phyloP scores from a whole-genome alignment of 2,113 vertebrate genomes.

The Turdus rufiventris region DNA sequence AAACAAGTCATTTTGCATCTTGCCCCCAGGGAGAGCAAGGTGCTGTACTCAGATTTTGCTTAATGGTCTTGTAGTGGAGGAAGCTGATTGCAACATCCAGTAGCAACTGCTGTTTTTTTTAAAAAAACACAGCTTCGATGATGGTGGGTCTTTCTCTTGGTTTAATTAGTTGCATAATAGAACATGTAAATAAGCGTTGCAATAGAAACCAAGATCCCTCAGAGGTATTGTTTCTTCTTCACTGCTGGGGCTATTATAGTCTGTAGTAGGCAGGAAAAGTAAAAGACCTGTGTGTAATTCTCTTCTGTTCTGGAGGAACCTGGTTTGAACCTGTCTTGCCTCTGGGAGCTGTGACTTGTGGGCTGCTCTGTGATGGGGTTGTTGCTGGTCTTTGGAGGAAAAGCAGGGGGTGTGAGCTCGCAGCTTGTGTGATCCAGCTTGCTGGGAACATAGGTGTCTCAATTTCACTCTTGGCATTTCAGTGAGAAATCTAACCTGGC shows the following conservation, averaged over 20 bases:
- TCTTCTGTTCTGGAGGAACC: not conserved
- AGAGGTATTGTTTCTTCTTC: slow-evolving; percentile 36
- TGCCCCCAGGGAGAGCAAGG: not conserved
- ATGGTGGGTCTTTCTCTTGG: not conserved
- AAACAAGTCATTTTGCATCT: not conserved
- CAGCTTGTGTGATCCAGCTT: not conserved
- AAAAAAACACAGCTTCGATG: not conserved
- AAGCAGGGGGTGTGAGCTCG: not conserved
- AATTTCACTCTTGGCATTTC: not conserved
- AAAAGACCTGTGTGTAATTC: not conserved
- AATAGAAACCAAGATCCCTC: slow-evolving; percentile 22
- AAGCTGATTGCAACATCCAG: not conserved
- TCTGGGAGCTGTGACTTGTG: not conserved
- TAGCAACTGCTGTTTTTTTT: not conserved
- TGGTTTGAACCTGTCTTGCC: not conserved
- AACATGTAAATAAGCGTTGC: not conserved
- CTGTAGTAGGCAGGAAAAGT: not conserved
- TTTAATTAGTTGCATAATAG: slow-evolving; percentile 4
- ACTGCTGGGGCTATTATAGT: not conserved
- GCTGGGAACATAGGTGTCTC: not conserved
- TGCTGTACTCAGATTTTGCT: not conserved
- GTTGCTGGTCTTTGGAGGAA: not conserved
- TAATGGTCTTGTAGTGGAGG: not conserved
- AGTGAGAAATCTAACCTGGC: not conserved
- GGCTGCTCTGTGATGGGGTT: not conserved